Evolutionary conservation across 2,113 vertebrate species (phyloP).

Genomic region (human): DNA sequence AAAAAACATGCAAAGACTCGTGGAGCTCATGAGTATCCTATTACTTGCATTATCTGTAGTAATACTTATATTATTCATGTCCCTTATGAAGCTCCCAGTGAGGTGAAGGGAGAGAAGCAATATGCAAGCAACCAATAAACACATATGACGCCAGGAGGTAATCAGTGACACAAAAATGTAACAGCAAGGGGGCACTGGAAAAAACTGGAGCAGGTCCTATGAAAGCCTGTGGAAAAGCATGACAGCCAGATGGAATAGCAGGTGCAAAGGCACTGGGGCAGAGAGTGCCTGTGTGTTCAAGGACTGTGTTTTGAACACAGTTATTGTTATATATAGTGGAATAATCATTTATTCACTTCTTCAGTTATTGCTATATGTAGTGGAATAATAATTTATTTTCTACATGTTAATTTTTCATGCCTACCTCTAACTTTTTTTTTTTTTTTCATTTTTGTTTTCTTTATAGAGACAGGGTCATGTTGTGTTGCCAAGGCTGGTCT

Average conservation of each 20-base stretch:
- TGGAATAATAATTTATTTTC: neutral
- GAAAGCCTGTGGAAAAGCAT: neutral
- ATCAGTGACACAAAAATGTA: neutral
- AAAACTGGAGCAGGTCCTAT: neutral
- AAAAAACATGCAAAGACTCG: neutral
- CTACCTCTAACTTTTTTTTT: neutral
- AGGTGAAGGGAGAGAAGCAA: neutral
- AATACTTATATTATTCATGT: too few species aligned
- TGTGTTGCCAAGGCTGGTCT: too few species aligned
- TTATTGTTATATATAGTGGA: too few species aligned
- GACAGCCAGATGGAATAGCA: neutral
- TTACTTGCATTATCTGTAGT: neutral
- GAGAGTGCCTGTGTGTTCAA: too few species aligned
- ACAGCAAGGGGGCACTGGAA: neutral
- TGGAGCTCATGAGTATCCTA: neutral
- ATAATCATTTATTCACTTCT: neutral
- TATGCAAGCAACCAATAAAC: neutral
- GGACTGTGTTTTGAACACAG: neutral
- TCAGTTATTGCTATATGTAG: neutral
- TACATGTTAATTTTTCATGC: neutral
- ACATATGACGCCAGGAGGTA: fast-evolving
- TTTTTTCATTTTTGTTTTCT: too few species aligned
- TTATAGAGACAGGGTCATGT: too few species aligned
- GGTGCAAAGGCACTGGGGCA: neutral
- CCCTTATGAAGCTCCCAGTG: neutral